Base-by-base conservation (phyloP, 1,140 invertebrate genomes). In the Hylyphantes graminicola region DNA sequence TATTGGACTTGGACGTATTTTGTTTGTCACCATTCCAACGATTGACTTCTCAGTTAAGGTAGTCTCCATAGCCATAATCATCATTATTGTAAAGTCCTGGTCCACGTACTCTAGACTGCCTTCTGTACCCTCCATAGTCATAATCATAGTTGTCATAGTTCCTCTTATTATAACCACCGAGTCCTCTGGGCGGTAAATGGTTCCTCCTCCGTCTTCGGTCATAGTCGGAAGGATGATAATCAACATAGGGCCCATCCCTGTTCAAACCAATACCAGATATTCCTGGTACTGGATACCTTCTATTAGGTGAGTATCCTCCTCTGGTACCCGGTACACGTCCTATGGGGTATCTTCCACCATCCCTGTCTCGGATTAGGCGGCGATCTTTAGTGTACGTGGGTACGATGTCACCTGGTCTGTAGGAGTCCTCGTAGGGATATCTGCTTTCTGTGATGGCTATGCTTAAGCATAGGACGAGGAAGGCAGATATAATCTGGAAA, bases 371-470 rank as follows among this genome's bases (percentile, higher is more conserved):
- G 21, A 61, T 4, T 35, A 35, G 35, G 35, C 35, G 35, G 35
- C 35, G 35, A n/a, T 63, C 48, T 64, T 17, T 48, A 15, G 48
- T 64, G 17, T 15, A 10, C 61, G 55, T 55, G 67, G 61, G 61
- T 11, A 78, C 76, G n/a, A 78, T 67, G 53, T 78, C 76, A 35
- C 76, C 76, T n/a, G 48, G 13, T 48, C 64, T 78, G 76, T 78
- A 78, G 2, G 76, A 15, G 35, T 78, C 76, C 35, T 78, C 63
- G 13, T 78, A 78, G 7, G 76, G 76, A n/a, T 78, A 78, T 76
- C 74, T 64, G 74, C 57, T 63, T 51, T 76, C 74, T 50, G 19
- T 21, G 13, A 76, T 64, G 15, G 48, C 59, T n/a, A 76, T 51
- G 15, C 35, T 63, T 48, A 48, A 13, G 7, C 50, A 11, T 7